A percentile compares a stretch with the other conserved stretches of the same genome.
These are phyloP conservation scores for Eupithecia subfuscata DNA, from an alignment of 2,888 invertebrate genomes.

Conservation along the genomic window DNA sequence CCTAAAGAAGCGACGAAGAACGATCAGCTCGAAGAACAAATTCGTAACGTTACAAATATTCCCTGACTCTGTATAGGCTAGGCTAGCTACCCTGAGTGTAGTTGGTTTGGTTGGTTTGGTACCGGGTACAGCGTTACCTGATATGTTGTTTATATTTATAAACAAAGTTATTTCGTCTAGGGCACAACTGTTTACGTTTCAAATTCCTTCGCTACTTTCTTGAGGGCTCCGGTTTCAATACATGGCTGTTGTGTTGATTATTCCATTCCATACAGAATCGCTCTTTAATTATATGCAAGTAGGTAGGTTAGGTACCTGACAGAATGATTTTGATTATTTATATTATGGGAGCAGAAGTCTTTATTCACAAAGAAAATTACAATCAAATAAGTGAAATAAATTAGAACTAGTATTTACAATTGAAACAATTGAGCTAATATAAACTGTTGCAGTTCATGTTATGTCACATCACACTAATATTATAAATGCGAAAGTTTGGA, in stretches of 20 bases:
- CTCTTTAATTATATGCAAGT: neutral
- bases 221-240: neutral
- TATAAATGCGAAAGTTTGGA: no score
- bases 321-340: neutral
- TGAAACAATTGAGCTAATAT: no score
- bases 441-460: no score
- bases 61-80: neutral
- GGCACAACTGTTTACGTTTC: conserved; percentile 17
- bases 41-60: neutral
- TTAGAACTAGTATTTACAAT: no score
- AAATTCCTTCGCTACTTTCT: conserved; percentile 20
- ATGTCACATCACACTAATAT: no score
- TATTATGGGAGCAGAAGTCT: no score
- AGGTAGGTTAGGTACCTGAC: no score
- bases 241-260: neutral
- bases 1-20: no score
- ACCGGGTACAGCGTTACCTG: conserved; percentile 1
- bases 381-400: no score
- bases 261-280: neutral
- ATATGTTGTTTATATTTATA: conserved; percentile 8
- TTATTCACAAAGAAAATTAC: no score
- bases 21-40: neutral
- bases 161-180: conserved; percentile 25
- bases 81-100: neutral
- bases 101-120: neutral